Percentiles rank a stretch among this genome's conserved stretches.
These are phyloP conservation scores for Corythaeola cristata DNA, from an alignment of 2,113 vertebrate genomes.

Conservation along the genomic window DNA sequence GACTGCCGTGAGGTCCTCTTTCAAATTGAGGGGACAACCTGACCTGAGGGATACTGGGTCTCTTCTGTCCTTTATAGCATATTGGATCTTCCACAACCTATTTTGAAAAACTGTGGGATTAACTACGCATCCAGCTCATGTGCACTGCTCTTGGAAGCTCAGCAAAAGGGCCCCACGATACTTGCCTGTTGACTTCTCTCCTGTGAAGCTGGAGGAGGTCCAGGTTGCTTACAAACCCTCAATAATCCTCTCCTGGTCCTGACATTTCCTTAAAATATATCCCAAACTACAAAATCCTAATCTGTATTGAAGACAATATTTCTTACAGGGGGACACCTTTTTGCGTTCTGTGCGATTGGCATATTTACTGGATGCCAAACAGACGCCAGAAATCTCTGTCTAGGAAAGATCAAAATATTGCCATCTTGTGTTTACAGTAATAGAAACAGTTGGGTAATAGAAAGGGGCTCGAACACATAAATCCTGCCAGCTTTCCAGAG, in stretches of 20 bases:
- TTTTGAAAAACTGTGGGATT: not conserved
- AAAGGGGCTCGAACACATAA: not conserved
- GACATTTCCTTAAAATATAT: not conserved
- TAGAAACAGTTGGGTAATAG: not conserved
- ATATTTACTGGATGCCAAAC: not conserved
- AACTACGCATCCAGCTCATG: not conserved
- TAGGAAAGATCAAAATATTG: not conserved
- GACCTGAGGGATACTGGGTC: not conserved
- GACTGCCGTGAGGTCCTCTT: not conserved
- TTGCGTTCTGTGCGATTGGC: not conserved
- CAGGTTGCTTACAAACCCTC: not conserved
- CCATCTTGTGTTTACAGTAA: not conserved
- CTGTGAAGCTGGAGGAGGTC: not conserved
- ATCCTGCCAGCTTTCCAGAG: not conserved
- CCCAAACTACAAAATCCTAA: not conserved
- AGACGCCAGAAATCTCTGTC: not conserved
- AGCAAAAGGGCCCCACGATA: not conserved
- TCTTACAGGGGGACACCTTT: not conserved
- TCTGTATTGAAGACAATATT: not conserved
- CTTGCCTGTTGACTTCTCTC: not conserved
- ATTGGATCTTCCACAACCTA: not conserved
- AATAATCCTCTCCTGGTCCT: not conserved
- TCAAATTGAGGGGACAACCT: rapidly evolving
- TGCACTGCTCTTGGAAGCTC: not conserved
- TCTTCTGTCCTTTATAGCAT: not conserved